phyloP scores from a whole-genome alignment of 2,797 vertebrate species.

The Buphagus erythrorhynchus region DNA sequence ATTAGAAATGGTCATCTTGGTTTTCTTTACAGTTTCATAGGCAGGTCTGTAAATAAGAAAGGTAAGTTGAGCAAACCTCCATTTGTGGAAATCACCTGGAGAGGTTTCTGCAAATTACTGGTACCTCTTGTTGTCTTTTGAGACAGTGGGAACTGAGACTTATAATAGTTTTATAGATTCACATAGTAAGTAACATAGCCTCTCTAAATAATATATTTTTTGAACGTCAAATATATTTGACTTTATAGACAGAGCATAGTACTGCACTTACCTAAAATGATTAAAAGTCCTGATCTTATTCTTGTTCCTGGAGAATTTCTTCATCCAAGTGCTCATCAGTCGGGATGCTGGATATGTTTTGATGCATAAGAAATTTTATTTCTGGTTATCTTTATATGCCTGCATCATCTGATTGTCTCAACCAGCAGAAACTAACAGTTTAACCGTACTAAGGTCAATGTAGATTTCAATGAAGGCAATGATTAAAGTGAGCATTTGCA shows the following conservation, averaged over 20 bases:
- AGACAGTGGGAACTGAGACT: not conserved
- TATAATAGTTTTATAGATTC: not conserved
- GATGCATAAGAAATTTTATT: not conserved
- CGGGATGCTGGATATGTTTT: not conserved
- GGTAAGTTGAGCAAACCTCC: not conserved
- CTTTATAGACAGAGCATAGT: not conserved
- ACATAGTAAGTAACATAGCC: not conserved
- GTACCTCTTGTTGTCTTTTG: not conserved
- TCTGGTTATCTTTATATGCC: not conserved
- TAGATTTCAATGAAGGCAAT: not conserved
- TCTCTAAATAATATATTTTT: not conserved
- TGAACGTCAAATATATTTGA: not conserved
- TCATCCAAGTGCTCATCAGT: not conserved
- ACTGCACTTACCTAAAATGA: not conserved
- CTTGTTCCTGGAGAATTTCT: not conserved
- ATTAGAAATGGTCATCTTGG: not conserved
- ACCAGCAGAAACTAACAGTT: not conserved
- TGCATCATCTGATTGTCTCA: not conserved
- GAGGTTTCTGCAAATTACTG: not conserved
- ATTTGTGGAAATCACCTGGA: not conserved
- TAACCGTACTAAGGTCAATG: not conserved
- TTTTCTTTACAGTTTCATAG: not conserved
- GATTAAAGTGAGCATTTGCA: not conserved
- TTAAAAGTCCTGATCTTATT: not conserved
- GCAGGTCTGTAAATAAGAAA: not conserved